phyloP scores from a whole-genome alignment of 1,140 invertebrate genomes.

The silkworm (Bombyx mori) region ASM3026992v2 NC_085135.1:2695501-2696000 shows the following conservation, averaged over 20 bases:
- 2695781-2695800: slow-evolving; percentile 7
- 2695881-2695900: slow-evolving; percentile 41
- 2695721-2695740: slow-evolving; percentile 46
- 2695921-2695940: slow-evolving; percentile 11
- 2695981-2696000: too few relatives aligned
- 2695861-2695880: slow-evolving; percentile 18
- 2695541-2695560: too few relatives aligned
- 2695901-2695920: slow-evolving; percentile 28
- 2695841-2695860: slow-evolving; percentile 24
- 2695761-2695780: slow-evolving; percentile 26
- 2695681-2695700: too few relatives aligned
- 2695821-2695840: slow-evolving; percentile 41
- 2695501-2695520: too few relatives aligned
- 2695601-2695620: too few relatives aligned
- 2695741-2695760: slow-evolving; percentile 28
- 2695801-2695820: slow-evolving; percentile 42
- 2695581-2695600: too few relatives aligned
- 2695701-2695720: slow-evolving; percentile 42
- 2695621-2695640: too few relatives aligned
- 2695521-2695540: too few relatives aligned
- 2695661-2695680: too few relatives aligned
- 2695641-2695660: too few relatives aligned
- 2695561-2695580: too few relatives aligned
- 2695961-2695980: too few relatives aligned
- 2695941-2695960: slow-evolving; percentile 25